These are phyloP conservation scores for Arion vulgaris DNA, from an alignment of 1,140 invertebrate genomes.

Conservation along the genomic window DNA sequence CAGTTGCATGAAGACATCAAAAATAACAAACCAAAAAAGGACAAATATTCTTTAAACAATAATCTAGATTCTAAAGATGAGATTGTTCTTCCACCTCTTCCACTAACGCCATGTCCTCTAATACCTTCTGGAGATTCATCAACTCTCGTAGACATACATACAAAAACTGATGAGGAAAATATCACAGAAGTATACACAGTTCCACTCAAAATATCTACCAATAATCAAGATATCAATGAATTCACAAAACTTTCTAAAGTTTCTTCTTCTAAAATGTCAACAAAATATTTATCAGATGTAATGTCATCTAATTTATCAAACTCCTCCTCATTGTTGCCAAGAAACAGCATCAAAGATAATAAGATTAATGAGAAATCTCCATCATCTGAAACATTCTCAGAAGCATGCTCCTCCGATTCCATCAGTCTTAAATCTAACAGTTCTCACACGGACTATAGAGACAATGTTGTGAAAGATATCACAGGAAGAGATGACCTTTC, in stretches of 20 bases:
- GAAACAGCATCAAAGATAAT: too few species aligned
- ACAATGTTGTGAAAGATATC: neutral
- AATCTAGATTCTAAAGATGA: constrained; percentile 40
- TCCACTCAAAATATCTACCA: neutral
- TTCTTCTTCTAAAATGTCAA: too few species aligned
- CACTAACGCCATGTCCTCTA: constrained; percentile 46
- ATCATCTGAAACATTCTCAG: constrained; percentile 19
- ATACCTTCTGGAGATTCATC: constrained; percentile 41
- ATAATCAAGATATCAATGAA: neutral
- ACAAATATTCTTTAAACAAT: neutral
- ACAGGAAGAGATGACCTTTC: neutral
- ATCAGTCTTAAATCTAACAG: constrained; percentile 23
- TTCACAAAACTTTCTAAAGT: too few species aligned
- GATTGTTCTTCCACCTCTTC: constrained; percentile 50
- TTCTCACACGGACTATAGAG: neutral
- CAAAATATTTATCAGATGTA: too few species aligned
- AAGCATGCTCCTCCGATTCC: constrained; percentile 38
- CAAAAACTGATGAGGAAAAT: neutral
- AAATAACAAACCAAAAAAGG: neutral
- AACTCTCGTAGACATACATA: neutral
- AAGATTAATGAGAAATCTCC: too few species aligned
- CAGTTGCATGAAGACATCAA: neutral
- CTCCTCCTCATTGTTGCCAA: too few species aligned
- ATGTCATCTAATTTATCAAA: too few species aligned
- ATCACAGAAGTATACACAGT: neutral